phyloP scores from a whole-genome alignment of 2,797 vertebrate genomes.

The Megalops cyprinoides region DNA sequence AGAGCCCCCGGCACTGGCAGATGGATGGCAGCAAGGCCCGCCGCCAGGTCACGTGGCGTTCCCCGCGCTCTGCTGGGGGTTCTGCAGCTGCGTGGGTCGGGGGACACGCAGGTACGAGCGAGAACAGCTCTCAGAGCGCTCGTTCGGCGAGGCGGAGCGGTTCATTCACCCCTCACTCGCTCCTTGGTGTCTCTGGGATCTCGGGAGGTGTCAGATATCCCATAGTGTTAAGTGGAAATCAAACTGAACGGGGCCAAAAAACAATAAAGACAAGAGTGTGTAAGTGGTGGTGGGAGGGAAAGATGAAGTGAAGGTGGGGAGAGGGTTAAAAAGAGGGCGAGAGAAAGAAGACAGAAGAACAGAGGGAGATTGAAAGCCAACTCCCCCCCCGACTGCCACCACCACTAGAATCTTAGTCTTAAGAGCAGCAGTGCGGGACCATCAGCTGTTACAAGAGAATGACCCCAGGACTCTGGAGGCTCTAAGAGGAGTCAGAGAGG shows the following conservation, averaged over 20 bases:
- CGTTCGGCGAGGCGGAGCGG: not conserved
- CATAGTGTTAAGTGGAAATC: not conserved
- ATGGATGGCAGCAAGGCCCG: not conserved
- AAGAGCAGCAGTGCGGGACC: not conserved
- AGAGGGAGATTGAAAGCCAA: no score
- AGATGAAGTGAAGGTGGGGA: not conserved
- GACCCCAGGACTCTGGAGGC: no score
- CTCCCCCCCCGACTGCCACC: not conserved
- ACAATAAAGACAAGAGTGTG: not conserved
- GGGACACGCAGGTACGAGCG: not conserved
- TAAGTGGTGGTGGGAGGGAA: no score
- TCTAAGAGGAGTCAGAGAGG: no score
- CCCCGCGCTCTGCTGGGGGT: no score
- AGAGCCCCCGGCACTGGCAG: constrained; percentile 10
- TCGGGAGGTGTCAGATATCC: not conserved
- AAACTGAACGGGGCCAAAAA: not conserved
- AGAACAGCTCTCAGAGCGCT: not conserved
- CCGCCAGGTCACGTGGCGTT: no score
- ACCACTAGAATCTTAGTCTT: no score
- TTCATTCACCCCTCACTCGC: not conserved
- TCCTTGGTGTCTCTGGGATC: not conserved
- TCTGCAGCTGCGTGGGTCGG: no score
- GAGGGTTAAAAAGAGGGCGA: not conserved
- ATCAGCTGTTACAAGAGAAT: no score
- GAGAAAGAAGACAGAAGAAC: not conserved